Evolutionary conservation across 2,113 vertebrate genomes (phyloP).

Genomic region (Pungitius pungitius): DNA sequence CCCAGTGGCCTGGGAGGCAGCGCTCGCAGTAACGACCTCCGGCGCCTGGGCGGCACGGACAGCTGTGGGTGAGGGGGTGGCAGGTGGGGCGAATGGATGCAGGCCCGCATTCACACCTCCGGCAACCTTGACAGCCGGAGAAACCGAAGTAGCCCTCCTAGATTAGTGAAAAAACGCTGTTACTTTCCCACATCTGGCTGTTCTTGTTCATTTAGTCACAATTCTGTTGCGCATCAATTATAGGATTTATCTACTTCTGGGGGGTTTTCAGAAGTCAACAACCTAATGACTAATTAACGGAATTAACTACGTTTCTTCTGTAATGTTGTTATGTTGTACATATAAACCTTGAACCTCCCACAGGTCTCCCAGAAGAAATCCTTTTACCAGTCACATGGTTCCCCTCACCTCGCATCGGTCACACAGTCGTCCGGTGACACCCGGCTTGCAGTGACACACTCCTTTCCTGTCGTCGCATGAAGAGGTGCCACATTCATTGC

Average conservation of each 20-base stretch:
- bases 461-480: constrained; percentile 83
- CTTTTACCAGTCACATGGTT: not conserved
- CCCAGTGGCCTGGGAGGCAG: constrained; percentile 83
- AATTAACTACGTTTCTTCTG: not conserved
- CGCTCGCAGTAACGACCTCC: constrained; percentile 83
- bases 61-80: constrained; percentile 82
- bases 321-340: not conserved
- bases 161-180: constrained; percentile 40
- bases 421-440: constrained; percentile 81
- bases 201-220: constrained; percentile 7
- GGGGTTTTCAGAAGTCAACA: not conserved
- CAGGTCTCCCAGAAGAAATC: not conserved
- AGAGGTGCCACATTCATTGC: constrained; percentile 83
- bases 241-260: not conserved
- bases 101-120: constrained; percentile 80
- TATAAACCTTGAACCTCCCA: not conserved
- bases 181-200: not conserved
- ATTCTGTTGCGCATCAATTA: not conserved
- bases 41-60: constrained; percentile 80
- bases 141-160: constrained; percentile 84
- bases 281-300: no score
- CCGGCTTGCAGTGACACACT: constrained; percentile 85
- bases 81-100: constrained; percentile 80
- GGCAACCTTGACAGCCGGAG: constrained; percentile 82
- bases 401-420: constrained; percentile 84